These are phyloP conservation scores for Scomberomorus guttatus DNA, from an alignment of 2,797 vertebrate species.

Conservation along the genomic window DNA sequence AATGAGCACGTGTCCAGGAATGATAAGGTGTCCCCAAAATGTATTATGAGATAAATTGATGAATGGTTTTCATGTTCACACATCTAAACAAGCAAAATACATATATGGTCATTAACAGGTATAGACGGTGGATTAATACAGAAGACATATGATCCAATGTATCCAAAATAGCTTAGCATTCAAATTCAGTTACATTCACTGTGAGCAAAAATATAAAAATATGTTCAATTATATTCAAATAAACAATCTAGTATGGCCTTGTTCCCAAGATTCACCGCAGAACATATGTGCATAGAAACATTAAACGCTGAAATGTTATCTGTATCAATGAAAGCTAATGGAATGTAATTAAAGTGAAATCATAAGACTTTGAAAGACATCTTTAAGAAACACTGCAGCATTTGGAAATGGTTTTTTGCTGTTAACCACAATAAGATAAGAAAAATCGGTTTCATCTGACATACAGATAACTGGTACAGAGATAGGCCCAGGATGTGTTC, in stretches of 20 bases:
- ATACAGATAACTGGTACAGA: background rate
- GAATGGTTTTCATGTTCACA: background rate
- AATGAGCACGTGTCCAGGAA: background rate
- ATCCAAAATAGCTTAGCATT: constrained; percentile 10
- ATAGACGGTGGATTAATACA: background rate
- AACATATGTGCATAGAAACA: constrained; percentile 64
- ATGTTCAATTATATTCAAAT: constrained; percentile 28
- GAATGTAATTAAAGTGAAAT: background rate
- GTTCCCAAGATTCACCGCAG: constrained; percentile 46
- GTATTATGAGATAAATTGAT: background rate
- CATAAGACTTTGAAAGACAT: background rate
- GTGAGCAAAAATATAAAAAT: constrained; percentile 18
- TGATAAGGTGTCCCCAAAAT: background rate
- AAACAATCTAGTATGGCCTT: constrained; percentile 56
- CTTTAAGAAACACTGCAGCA: background rate
- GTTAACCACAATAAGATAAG: background rate
- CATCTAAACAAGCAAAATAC: background rate
- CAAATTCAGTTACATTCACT: constrained; percentile 49
- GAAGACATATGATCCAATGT: background rate
- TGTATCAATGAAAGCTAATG: background rate
- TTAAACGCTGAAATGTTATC: constrained; percentile 10
- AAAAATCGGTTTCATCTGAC: background rate
- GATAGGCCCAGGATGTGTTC: background rate
- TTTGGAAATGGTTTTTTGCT: background rate
- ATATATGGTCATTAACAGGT: background rate